Conservation (phyloP, 2,888 invertebrate genomes). For the Lordiphosa andalusiaca region DNA sequence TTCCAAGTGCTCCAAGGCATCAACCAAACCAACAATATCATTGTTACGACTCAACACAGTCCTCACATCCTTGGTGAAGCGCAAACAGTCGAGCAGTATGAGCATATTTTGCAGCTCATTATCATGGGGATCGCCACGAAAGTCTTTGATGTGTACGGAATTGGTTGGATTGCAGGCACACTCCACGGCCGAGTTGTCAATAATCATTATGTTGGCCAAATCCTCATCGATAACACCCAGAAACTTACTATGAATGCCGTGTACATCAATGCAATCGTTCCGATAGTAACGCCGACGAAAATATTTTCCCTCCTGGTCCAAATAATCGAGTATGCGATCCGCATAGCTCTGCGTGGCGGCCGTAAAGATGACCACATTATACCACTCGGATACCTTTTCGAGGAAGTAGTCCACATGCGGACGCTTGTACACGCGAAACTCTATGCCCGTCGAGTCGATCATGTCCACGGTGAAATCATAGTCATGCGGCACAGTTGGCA, state of each 20-base stretch:
- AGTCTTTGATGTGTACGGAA: conserved; percentile 31
- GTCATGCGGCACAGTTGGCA: conserved; percentile 23
- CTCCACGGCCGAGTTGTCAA: conserved; percentile 35
- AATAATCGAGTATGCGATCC: conserved; percentile 22
- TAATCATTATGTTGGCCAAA: conserved; percentile 27
- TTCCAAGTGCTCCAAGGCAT: conserved; percentile 4
- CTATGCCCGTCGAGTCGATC: rapidly evolving
- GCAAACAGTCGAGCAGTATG: conserved; percentile 42
- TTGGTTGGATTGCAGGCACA: conserved; percentile 43
- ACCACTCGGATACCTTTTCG: conserved; percentile 45
- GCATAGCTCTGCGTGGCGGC: conserved; percentile 30
- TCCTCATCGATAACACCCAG: conserved; percentile 16
- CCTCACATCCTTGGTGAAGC: conserved; percentile 49
- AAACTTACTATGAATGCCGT: conserved; percentile 25
- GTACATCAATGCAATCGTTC: conserved; percentile 29
- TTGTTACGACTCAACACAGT: conserved; percentile 25
- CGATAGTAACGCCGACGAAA: conserved; percentile 33
- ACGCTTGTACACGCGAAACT: conserved; percentile 42
- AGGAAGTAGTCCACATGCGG: conserved; percentile 48
- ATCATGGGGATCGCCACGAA: conserved; percentile 16
- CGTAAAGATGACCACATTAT: conserved; percentile 36
- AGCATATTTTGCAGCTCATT: conserved; percentile 28
- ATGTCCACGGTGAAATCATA: conserved; percentile 11
- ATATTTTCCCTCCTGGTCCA: conserved; percentile 35
- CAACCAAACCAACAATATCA: not conserved